phyloP scores from a whole-genome alignment of 92 coral and sea anemone genomes.

The Siderastrea radians region DNA sequence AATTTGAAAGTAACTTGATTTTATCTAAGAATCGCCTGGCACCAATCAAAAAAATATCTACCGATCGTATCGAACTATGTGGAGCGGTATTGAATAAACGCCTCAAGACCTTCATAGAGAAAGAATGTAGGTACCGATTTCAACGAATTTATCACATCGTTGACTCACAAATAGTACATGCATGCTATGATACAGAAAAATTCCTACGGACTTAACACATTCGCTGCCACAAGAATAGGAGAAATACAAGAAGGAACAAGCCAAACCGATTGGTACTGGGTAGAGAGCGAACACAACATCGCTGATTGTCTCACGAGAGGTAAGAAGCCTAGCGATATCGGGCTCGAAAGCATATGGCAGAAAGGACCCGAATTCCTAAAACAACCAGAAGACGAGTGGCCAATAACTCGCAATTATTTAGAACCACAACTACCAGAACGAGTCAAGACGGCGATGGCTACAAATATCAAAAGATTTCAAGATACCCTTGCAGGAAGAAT shows the following conservation, averaged over 20 bases:
- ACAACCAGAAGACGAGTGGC: constrained; percentile 65
- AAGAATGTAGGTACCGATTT: constrained; percentile 10
- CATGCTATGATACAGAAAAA: too few relatives aligned
- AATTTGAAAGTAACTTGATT: constrained; percentile 31
- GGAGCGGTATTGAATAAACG: constrained; percentile 62
- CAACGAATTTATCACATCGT: constrained; percentile 47
- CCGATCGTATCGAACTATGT: constrained; percentile 60
- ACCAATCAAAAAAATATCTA: constrained; percentile 62
- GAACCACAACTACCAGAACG: too few relatives aligned
- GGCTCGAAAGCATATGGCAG: constrained; percentile 57
- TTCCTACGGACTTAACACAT: constrained; percentile 20
- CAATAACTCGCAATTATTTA: constrained; percentile 14
- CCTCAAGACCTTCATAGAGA: constrained; percentile 26
- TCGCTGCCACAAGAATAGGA: constrained; percentile 75
- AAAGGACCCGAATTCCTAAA: constrained; percentile 53
- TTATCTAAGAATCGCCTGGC: constrained; percentile 64
- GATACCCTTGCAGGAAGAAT: constrained; percentile 24
- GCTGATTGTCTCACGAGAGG: constrained; percentile 75
- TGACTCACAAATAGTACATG: constrained; percentile 1
- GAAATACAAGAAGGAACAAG: constrained; percentile 24
- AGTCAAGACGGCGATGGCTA: constrained; percentile 25
- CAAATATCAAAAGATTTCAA: constrained; percentile 8
- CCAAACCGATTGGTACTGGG: constrained; percentile 66
- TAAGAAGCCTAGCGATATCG: constrained; percentile 59
- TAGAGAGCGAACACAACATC: constrained; percentile 56